Conservation (phyloP, 2,888 invertebrate genomes). For the Pyrrhia umbra region DNA sequence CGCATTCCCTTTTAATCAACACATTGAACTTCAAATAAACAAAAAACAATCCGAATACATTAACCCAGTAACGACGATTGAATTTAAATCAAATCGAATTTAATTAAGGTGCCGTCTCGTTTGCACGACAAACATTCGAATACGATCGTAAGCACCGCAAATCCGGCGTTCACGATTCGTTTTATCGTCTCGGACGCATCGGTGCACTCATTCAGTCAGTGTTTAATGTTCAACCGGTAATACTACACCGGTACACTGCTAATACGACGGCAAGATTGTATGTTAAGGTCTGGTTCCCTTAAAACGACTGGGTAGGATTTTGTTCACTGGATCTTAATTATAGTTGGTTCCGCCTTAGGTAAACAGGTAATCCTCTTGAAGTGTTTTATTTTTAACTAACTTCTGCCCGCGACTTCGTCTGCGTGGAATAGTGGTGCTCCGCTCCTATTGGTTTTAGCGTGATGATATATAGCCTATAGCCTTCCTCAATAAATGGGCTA, state of each 20-base stretch:
- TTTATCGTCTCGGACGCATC: slow-evolving; percentile 81
- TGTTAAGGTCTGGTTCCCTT: slow-evolving; percentile 62
- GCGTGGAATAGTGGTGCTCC: no score
- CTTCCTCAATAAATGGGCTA: no score
- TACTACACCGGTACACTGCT: slow-evolving; percentile 72
- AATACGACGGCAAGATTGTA: slow-evolving; percentile 68
- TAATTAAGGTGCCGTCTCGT: slow-evolving; percentile 79
- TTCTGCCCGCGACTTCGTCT: no score
- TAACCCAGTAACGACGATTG: slow-evolving; percentile 74
- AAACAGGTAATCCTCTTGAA: no score
- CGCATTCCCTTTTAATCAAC: slow-evolving; percentile 21
- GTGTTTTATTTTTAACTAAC: no score
- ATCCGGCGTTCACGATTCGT: slow-evolving; percentile 81
- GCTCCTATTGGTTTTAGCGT: no score
- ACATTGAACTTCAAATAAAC: slow-evolving; percentile 58
- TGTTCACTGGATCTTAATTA: background rate
- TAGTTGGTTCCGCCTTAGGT: background rate
- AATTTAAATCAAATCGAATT: slow-evolving; percentile 72
- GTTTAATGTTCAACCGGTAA: slow-evolving; percentile 75
- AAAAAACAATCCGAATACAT: slow-evolving; percentile 71
- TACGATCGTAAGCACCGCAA: slow-evolving; percentile 66
- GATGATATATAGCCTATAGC: no score
- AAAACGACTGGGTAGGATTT: slow-evolving; percentile 15
- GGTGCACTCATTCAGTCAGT: slow-evolving; percentile 75
- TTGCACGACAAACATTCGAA: slow-evolving; percentile 72